These are phyloP conservation scores for Bufo bufo DNA, from an alignment of 2,113 vertebrate genomes.

Conservation along the genomic window DNA sequence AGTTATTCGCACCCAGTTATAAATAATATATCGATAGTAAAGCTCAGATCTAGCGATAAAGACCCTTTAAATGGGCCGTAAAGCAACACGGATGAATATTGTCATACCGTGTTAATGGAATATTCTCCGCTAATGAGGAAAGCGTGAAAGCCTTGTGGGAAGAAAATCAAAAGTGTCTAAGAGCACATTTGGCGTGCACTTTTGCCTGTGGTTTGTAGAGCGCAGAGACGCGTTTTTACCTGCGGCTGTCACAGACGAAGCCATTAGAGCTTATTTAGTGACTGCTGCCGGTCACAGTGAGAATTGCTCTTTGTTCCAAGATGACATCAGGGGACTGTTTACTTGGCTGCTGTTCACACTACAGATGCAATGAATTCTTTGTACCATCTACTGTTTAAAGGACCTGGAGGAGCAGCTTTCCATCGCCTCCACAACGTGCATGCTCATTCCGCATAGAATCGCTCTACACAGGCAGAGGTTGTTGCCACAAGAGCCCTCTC, in stretches of 20 bases:
- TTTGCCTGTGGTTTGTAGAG: conserved; percentile 20
- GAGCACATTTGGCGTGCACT: conserved; percentile 31
- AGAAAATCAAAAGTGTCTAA: neutral
- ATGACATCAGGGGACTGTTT: conserved; percentile 37
- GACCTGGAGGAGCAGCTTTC: neutral
- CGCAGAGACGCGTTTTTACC: conserved; percentile 15
- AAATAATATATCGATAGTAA: neutral
- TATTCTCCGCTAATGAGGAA: conserved; percentile 17
- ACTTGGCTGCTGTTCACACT: conserved; percentile 28
- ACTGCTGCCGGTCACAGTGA: conserved; percentile 32
- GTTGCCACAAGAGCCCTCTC: neutral
- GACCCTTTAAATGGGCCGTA: neutral
- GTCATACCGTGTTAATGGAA: conserved; percentile 5
- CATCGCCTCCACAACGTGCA: neutral
- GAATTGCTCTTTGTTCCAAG: conserved; percentile 26
- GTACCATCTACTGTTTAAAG: neutral
- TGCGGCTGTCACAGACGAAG: conserved; percentile 37
- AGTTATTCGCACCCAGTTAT: neutral
- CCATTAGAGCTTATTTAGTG: conserved; percentile 48
- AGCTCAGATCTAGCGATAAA: neutral
- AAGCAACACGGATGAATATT: neutral
- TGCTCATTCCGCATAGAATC: too few relatives aligned
- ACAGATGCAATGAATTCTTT: neutral
- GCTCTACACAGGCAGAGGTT: neutral
- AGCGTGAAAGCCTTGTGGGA: neutral